phyloP scores from a whole-genome alignment of 2,113 vertebrate species.

The Anoura caudifer region DNA sequence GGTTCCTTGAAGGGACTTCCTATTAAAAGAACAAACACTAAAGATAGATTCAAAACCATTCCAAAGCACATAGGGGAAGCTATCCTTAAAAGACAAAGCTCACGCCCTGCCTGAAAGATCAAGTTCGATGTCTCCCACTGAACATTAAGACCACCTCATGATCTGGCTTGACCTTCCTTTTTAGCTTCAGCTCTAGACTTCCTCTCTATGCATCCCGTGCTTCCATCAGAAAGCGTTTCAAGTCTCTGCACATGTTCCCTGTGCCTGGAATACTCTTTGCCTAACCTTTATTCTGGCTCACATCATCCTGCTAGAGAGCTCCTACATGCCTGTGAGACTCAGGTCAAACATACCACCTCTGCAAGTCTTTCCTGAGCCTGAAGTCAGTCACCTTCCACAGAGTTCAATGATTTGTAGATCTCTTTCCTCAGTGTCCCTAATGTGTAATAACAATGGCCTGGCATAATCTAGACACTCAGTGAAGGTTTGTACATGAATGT shows the following conservation, averaged over 20 bases:
- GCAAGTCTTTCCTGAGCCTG: neutral
- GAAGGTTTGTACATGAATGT: neutral
- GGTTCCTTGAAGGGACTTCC: neutral
- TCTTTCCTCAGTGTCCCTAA: neutral
- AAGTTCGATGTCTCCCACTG: neutral
- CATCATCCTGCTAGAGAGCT: neutral
- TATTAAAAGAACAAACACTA: neutral
- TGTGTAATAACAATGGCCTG: neutral
- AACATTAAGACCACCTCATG: neutral
- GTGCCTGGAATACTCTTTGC: neutral
- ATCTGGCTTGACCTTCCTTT: neutral
- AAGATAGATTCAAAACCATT: neutral
- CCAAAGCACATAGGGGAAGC: too few relatives aligned
- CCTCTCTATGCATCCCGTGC: accelerated
- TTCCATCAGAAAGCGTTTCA: neutral
- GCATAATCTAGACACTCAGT: neutral
- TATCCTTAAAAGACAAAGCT: neutral
- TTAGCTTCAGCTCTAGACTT: neutral
- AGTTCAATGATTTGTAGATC: neutral
- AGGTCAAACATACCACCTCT: neutral
- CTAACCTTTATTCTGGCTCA: neutral
- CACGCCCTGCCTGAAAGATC: neutral
- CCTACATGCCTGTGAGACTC: neutral
- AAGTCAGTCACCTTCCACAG: neutral
- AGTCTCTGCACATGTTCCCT: neutral